phyloP scores from a whole-genome alignment of 1,140 invertebrate species.

The Achatina immaculata region DNA sequence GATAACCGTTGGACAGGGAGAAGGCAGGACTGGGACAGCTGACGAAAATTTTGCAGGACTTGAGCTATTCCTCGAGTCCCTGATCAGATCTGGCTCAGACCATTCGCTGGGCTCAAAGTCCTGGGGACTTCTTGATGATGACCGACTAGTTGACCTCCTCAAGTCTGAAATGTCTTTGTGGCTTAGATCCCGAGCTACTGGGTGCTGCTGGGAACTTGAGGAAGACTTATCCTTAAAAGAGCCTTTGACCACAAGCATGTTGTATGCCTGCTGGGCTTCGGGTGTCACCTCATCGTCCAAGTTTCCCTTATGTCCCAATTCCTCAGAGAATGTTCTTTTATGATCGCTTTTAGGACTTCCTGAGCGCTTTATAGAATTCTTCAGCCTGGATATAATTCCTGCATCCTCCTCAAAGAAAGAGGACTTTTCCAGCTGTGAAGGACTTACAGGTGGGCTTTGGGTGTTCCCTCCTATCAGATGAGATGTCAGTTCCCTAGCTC shows the following conservation, averaged over 20 bases:
- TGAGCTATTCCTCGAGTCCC: neutral
- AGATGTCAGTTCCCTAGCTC: conserved; percentile 90
- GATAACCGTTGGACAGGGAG: neutral
- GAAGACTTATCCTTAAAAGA: conserved; percentile 26
- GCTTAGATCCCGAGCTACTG: neutral
- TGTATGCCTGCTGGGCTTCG: conserved; percentile 88
- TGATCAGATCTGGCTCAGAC: neutral
- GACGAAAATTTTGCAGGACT: neutral
- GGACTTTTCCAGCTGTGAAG: conserved; percentile 23
- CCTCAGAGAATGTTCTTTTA: conserved; percentile 73
- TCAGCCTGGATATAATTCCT: conserved; percentile 84
- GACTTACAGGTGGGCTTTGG: conserved; percentile 43
- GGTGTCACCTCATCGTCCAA: conserved; percentile 58
- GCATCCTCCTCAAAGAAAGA: conserved; percentile 75
- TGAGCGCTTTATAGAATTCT: conserved; percentile 74
- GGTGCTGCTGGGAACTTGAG: neutral
- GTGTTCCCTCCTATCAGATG: conserved; percentile 40
- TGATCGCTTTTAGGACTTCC: conserved; percentile 57
- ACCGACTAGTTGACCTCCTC: neutral
- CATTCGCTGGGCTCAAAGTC: neutral
- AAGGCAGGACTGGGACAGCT: neutral
- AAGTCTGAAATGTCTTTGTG: neutral
- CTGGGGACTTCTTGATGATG: conserved; percentile 11
- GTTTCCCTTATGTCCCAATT: conserved; percentile 58
- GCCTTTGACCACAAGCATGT: conserved; percentile 86